Percentiles rank a stretch among this genome's conserved stretches.
phyloP scores from a whole-genome alignment of 2,113 vertebrate genomes.

The Pedionomus torquatus region DNA sequence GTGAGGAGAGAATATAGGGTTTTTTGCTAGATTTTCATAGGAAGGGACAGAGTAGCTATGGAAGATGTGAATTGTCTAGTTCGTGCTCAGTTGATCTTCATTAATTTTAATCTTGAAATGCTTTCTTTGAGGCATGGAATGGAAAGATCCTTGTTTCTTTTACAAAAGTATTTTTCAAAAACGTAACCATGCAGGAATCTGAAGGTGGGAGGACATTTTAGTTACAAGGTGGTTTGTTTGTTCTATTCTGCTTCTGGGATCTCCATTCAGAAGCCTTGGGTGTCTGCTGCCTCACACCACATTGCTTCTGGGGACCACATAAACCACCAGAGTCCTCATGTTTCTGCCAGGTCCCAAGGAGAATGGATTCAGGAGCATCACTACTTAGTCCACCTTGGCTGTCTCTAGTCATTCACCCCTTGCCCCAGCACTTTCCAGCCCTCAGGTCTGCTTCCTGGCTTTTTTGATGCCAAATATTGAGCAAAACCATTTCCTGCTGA shows the following conservation, averaged over 20 bases:
- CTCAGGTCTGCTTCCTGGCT: background rate
- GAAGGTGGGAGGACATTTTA: background rate
- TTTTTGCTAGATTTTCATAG: no score
- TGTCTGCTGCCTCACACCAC: background rate
- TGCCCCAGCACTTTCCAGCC: background rate
- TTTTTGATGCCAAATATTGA: background rate
- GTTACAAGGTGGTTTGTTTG: background rate
- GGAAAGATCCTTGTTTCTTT: background rate
- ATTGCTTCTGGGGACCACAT: background rate
- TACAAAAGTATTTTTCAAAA: background rate
- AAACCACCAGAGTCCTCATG: background rate
- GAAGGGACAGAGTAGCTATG: background rate
- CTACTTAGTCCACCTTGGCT: background rate
- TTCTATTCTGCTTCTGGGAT: background rate
- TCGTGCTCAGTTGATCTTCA: background rate
- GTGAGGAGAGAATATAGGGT: background rate
- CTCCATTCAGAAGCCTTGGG: background rate
- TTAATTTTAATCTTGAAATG: background rate
- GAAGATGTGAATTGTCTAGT: background rate
- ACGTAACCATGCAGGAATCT: background rate
- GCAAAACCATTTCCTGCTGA: background rate
- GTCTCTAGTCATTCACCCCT: background rate
- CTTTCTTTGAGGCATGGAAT: background rate
- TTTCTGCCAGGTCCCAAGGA: background rate
- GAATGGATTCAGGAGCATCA: background rate